Percentiles rank a stretch among this genome's conserved stretches.
phyloP scores from a whole-genome alignment of 2,113 vertebrate species.

The Cepphus grylle region DNA sequence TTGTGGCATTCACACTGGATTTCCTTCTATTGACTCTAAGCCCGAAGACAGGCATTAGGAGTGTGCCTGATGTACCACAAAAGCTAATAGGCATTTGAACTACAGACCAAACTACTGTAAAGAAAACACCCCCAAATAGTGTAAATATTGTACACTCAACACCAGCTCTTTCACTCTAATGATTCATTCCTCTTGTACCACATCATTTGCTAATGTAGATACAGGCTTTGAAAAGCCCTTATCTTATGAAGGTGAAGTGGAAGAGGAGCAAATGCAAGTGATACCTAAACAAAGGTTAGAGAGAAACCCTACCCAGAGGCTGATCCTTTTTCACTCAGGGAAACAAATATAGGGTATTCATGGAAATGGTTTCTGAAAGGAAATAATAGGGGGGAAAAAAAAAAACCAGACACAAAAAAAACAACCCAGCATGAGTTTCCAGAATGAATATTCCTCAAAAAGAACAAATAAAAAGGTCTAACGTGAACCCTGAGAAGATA shows the following conservation, averaged over 20 bases:
- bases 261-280: background rate
- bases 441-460: background rate
- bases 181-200: background rate
- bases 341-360: background rate
- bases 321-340: background rate
- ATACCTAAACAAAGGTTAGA: background rate
- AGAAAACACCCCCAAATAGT: background rate
- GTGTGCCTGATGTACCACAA: background rate
- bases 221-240: background rate
- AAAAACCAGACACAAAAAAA: no score
- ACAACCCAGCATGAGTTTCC: background rate
- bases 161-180: background rate
- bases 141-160: background rate
- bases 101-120: background rate
- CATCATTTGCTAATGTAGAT: background rate
- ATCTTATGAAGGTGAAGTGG: background rate
- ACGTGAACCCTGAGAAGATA: background rate
- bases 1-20: rapidly evolving
- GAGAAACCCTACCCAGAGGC: background rate
- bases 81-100: background rate
- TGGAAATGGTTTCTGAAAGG: background rate
- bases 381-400: background rate
- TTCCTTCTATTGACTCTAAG: background rate
- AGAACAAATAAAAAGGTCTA: background rate
- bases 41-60: background rate